Conservation (phyloP, 2,797 vertebrate genomes). For the Characodon lateralis region DNA sequence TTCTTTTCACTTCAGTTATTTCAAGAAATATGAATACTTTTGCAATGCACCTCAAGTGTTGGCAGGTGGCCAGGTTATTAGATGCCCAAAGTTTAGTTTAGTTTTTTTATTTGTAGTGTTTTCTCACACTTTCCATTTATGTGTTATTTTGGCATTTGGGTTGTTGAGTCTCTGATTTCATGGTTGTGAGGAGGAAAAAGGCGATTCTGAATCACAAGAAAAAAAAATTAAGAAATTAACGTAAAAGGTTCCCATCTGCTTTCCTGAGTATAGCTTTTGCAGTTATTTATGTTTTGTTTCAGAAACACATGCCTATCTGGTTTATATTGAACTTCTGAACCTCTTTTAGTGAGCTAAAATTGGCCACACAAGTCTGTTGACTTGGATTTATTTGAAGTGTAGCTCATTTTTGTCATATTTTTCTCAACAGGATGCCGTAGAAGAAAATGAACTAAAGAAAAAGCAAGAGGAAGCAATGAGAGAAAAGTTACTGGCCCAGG, state of each 20-base stretch:
- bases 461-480: slow-evolving; percentile 94
- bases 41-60: neutral
- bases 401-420: slow-evolving; percentile 31
- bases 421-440: slow-evolving; percentile 87
- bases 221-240: neutral
- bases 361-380: slow-evolving; percentile 11
- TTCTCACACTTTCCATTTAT: neutral
- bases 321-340: slow-evolving; percentile 37
- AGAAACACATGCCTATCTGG: slow-evolving; percentile 16
- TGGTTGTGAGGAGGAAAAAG: neutral
- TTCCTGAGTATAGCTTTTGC: neutral
- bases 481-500: slow-evolving; percentile 94
- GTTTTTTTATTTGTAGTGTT: neutral
- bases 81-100: neutral
- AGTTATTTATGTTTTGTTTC: slow-evolving; percentile 15
- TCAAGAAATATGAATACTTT: neutral
- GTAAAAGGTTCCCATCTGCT: neutral
- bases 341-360: slow-evolving; percentile 23
- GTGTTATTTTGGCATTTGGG: neutral
- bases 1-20: neutral
- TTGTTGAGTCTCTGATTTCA: neutral
- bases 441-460: slow-evolving; percentile 90
- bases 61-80: neutral
- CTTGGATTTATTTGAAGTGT: slow-evolving; percentile 24
- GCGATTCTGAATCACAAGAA: neutral